Conservation (phyloP, 1,140 invertebrate genomes). For the Heliothis virescens region DNA sequence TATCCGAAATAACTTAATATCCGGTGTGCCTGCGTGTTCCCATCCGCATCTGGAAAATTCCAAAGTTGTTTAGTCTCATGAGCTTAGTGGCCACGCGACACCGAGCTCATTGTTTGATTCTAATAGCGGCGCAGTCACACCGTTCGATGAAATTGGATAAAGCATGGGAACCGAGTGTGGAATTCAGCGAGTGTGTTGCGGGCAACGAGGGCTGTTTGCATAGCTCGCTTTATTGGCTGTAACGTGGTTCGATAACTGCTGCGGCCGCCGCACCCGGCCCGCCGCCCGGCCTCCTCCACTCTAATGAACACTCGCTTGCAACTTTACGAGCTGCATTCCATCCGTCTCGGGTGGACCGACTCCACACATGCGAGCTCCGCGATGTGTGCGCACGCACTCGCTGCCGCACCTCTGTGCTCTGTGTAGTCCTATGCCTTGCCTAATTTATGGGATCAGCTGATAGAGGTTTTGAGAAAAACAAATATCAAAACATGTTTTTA, state of each 20-base stretch:
- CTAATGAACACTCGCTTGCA: slow-evolving; percentile 73
- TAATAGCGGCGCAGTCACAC: slow-evolving; percentile 70
- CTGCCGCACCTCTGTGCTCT: not conserved
- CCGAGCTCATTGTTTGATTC: slow-evolving; percentile 74
- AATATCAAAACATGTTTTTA: slow-evolving; percentile 3
- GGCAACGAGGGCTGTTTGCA: slow-evolving; percentile 75
- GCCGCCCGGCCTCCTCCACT: slow-evolving; percentile 57
- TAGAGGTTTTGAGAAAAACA: slow-evolving; percentile 38
- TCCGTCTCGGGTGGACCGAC: slow-evolving; percentile 58
- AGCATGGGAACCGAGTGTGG: slow-evolving; percentile 79
- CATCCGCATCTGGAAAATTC: slow-evolving; percentile 65
- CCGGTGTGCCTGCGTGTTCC: slow-evolving; percentile 47
- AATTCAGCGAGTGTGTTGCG: slow-evolving; percentile 73
- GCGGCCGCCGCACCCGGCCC: slow-evolving; percentile 56
- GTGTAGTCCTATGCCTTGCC: not conserved
- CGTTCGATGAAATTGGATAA: slow-evolving; percentile 83
- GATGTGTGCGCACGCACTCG: not conserved
- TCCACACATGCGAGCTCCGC: not conserved
- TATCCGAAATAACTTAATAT: not conserved
- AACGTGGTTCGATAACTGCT: slow-evolving; percentile 74
- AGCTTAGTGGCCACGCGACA: slow-evolving; percentile 67
- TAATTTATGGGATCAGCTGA: slow-evolving; percentile 56
- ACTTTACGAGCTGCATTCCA: slow-evolving; percentile 74
- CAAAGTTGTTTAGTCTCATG: slow-evolving; percentile 61
- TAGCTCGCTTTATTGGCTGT: slow-evolving; percentile 83